These are phyloP conservation scores for Andricus grossulariae DNA, from an alignment of 1,140 invertebrate genomes.

Conservation along the genomic window DNA sequence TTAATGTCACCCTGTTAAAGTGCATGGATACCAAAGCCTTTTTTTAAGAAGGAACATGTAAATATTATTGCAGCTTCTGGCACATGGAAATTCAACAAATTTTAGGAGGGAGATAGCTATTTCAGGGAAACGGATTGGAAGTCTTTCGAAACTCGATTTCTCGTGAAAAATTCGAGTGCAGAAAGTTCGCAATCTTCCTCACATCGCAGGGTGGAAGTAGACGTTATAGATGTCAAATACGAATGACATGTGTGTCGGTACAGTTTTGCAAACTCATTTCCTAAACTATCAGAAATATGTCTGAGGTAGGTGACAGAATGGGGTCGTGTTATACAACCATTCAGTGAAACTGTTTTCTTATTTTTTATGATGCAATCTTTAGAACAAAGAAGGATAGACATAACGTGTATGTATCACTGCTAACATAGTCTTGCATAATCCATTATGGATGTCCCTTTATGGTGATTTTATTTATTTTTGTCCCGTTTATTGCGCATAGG, in stretches of 20 bases:
- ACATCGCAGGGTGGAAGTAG: background rate
- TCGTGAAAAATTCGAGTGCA: background rate
- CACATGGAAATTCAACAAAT: background rate
- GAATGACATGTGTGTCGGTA: slow-evolving; percentile 26
- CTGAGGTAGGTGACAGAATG: background rate
- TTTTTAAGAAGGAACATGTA: too few species aligned
- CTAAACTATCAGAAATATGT: slow-evolving; percentile 4
- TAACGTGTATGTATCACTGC: too few species aligned
- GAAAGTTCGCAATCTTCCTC: slow-evolving; percentile 7
- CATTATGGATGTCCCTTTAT: background rate
- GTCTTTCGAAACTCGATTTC: slow-evolving; percentile 29
- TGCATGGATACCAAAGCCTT: too few species aligned
- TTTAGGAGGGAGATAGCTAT: background rate
- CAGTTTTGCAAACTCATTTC: slow-evolving; percentile 27
- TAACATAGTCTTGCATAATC: too few species aligned
- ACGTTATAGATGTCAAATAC: slow-evolving; percentile 6
- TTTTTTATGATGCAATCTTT: too few species aligned
- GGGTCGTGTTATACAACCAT: slow-evolving; percentile 3
- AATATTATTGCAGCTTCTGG: too few species aligned
- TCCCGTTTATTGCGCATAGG: background rate
- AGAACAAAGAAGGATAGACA: too few species aligned
- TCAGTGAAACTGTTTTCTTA: background rate
- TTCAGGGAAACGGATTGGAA: background rate
- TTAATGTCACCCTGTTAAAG: too few species aligned
- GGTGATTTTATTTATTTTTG: slow-evolving; percentile 5